Evolutionary conservation across 2,113 vertebrate species (phyloP), one percentile per base, ranked within the genome.

Genomic region (Phasianus colchicus): DNA sequence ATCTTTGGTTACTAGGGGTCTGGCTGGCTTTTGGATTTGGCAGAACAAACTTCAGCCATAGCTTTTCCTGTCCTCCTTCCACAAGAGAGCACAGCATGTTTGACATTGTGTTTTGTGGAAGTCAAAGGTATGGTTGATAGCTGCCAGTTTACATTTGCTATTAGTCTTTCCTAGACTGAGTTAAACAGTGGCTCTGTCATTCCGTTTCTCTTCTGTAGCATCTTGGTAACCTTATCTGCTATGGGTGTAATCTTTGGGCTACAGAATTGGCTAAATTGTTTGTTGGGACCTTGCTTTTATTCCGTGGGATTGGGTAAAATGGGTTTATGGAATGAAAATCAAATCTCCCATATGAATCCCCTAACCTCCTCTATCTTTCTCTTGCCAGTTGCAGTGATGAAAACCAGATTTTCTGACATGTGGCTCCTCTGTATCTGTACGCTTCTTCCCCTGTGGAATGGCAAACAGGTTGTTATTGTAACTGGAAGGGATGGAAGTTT

Each of bases 391-490:
- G 55, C 55, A 71, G 0, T n/a, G 18, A 36, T 69, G 40, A 91
- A 66, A 83, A 65, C 13, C 57, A 86, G 24, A 50, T 77, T 72
- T 88, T 81, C 83, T 64, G 79, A 77, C 42, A 10, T 27, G 2
- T 82, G 69, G 1, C 42, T 91, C 66, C 86, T 47, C n/a, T 90
- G 6, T 81, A 43, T 75, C 70, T 90, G 42, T 88, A 85, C 78
- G 15, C 50, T 71, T 36, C 7, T 58, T 78, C n/a, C 72, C 83
- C 36, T 67, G 14, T 75, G 30, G 52, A 88, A n/a, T 72, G 36
- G 40, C 50, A 86, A 88, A 72, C 81, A n/a, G 40, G 43, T 82
- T 91, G 58, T 86, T 92, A 45, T 75, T 89, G 36, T 83, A 91
- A 83, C 63, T 64, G 30, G 43, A 54, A 87, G 19, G 29, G 29